Conservation (phyloP, 2,113 vertebrate genomes). For the Oncorhynchus keta region DNA sequence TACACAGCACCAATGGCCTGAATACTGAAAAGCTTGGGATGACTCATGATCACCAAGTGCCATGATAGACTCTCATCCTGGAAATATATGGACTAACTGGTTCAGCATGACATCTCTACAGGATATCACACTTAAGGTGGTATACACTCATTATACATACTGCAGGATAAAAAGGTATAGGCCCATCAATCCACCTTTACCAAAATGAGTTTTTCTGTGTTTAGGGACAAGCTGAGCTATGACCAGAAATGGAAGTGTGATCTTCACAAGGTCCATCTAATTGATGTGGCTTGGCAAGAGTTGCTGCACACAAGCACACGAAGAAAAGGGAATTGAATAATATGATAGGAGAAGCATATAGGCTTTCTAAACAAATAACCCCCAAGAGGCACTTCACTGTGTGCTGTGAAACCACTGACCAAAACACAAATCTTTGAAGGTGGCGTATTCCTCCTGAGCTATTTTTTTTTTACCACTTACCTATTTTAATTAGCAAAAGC, state of each 20-base stretch:
- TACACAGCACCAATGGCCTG: slow-evolving; percentile 72
- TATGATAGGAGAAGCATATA: slow-evolving; percentile 24
- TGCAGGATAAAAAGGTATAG: background rate
- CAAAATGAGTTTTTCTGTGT: background rate
- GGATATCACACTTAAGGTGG: background rate
- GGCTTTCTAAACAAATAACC: background rate
- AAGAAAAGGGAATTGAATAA: too few relatives aligned
- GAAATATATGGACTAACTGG: slow-evolving; percentile 33
- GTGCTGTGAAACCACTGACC: background rate
- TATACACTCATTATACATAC: background rate
- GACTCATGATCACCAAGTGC: slow-evolving; percentile 61
- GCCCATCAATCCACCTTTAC: background rate
- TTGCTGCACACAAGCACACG: background rate
- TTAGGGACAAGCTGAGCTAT: background rate
- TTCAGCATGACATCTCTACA: slow-evolving; percentile 13
- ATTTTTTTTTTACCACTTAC: background rate
- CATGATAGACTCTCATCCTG: slow-evolving; percentile 52
- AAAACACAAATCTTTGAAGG: background rate
- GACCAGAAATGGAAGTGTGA: slow-evolving; percentile 49
- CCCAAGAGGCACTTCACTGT: background rate
- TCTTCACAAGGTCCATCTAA: slow-evolving; percentile 54
- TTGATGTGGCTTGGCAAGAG: slow-evolving; percentile 3
- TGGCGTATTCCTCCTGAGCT: background rate
- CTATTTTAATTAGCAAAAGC: background rate
- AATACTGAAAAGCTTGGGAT: slow-evolving; percentile 70